Evolutionary conservation across 1,140 invertebrate species (phyloP), one percentile per base, ranked within the genome.

Genomic region (Bombus fervidus): DNA sequence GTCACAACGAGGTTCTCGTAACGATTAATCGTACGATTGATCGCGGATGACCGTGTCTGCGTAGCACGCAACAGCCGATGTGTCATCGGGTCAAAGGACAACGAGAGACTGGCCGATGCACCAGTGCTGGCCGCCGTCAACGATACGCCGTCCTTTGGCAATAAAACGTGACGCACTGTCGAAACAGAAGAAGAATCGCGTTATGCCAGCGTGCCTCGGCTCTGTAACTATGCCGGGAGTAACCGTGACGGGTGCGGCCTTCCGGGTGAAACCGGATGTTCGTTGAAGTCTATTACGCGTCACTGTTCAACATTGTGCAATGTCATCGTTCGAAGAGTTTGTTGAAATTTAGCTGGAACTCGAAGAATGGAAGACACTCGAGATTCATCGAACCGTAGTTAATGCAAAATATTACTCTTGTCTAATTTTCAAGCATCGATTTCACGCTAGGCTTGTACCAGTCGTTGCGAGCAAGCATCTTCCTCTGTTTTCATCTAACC

Each of bases 211-310:
- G 78, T 85, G 83, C 86, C 90, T 88, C 90, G 83, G 89, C 81
- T 88, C 34, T 91, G 90, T 93, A 92, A 90, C 90, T 86, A 91
- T 88, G 91, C 83, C 86, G 90, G 83, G 93, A 89, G 87, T 85
- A 91, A 91, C 89, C 90, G 85, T 86, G 91, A 92, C 92, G 92
- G 94, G 94, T 92, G 94, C 91, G 94, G 94, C 93, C 92, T 95
- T 95, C 94, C 94, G 94, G 94, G 89, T 93, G 87, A 90, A 91
- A 91, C 92, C 93, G 93, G 91, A 93, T 90, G 89, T 89, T 83
- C 69, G 43, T 75, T 82, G 74, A 88, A 86, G 89, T 87, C 83
- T 72, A 91, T 91, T 91, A 91, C 89, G 83, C 73, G 53, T 39
- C 68, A 41, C 53, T 37, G 74, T 88, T 73, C 66, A 76, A 87